phyloP scores from a whole-genome alignment of 2,113 vertebrate genomes.

The Myotis yumanensis region DNA sequence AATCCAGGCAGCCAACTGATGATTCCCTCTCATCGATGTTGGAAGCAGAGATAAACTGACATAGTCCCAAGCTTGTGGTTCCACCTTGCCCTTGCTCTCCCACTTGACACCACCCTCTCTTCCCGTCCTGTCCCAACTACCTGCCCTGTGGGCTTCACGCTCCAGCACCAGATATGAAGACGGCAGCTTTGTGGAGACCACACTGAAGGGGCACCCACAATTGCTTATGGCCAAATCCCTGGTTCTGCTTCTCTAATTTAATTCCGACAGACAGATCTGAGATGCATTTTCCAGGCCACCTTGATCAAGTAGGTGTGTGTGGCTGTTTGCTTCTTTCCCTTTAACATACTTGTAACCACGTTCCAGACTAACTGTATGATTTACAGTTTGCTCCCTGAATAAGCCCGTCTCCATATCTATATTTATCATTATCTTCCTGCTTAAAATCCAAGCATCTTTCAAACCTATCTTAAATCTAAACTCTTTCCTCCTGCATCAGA shows the following conservation, averaged over 20 bases:
- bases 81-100: background rate
- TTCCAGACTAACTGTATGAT: background rate
- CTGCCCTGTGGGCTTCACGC: background rate
- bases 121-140: background rate
- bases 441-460: background rate
- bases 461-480: background rate
- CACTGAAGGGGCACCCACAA: too few relatives aligned
- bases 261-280: background rate
- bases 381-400: background rate
- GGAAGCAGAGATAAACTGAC: background rate
- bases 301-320: background rate
- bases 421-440: background rate
- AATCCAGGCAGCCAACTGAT: too few relatives aligned
- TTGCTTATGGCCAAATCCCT: background rate
- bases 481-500: background rate
- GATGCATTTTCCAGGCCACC: background rate
- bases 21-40: accelerated
- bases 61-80: background rate
- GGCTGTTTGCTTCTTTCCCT: background rate
- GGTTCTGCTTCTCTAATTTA: background rate
- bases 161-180: background rate
- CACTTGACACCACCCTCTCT: background rate
- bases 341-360: background rate
- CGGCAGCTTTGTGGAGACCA: background rate
- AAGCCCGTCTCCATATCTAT: background rate